A percentile compares a stretch with the other conserved stretches of the same genome.
These are phyloP conservation scores for Stigmatopora nigra DNA, from an alignment of 2,113 vertebrate species.

Conservation along the genomic window DNA sequence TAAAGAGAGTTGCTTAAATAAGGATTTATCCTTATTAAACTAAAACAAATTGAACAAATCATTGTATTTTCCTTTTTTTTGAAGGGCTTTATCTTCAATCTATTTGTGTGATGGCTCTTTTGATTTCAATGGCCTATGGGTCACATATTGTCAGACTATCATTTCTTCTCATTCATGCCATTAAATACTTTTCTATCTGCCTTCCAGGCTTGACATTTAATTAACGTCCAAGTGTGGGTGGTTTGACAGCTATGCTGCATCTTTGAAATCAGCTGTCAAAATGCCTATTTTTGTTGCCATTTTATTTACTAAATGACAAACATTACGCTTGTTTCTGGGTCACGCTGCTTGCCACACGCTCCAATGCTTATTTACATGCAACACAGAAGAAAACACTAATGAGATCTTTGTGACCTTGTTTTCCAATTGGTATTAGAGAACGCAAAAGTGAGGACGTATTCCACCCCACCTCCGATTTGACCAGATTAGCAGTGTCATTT, in stretches of 20 bases:
- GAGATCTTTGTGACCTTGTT: slow-evolving; percentile 43
- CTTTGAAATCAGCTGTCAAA: slow-evolving; percentile 42
- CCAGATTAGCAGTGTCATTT: slow-evolving; percentile 45
- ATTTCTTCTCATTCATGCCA: slow-evolving; percentile 30
- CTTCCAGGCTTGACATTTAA: slow-evolving; percentile 49
- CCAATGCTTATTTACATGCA: slow-evolving; percentile 33
- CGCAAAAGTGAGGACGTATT: slow-evolving; percentile 32
- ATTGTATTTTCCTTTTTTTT: not conserved
- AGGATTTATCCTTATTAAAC: no score
- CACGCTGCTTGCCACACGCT: slow-evolving; percentile 23
- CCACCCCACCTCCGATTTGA: slow-evolving; percentile 22
- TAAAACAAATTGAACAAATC: not conserved
- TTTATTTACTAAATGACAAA: slow-evolving; percentile 18
- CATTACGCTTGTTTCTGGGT: slow-evolving; percentile 16
- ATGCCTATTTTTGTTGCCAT: slow-evolving; percentile 14
- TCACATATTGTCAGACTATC: slow-evolving; percentile 29
- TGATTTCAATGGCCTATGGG: slow-evolving; percentile 22
- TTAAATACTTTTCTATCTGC: slow-evolving; percentile 30
- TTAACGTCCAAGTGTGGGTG: slow-evolving; percentile 47
- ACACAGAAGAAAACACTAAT: slow-evolving; percentile 20
- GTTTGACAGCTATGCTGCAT: slow-evolving; percentile 39
- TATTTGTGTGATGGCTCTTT: slow-evolving; percentile 9
- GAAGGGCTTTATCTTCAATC: slow-evolving; percentile 3
- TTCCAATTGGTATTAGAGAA: slow-evolving; percentile 31
- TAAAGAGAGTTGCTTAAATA: not conserved